Evolutionary conservation across 2,113 vertebrate genomes (phyloP).

Genomic region (Arizona elegans): DNA sequence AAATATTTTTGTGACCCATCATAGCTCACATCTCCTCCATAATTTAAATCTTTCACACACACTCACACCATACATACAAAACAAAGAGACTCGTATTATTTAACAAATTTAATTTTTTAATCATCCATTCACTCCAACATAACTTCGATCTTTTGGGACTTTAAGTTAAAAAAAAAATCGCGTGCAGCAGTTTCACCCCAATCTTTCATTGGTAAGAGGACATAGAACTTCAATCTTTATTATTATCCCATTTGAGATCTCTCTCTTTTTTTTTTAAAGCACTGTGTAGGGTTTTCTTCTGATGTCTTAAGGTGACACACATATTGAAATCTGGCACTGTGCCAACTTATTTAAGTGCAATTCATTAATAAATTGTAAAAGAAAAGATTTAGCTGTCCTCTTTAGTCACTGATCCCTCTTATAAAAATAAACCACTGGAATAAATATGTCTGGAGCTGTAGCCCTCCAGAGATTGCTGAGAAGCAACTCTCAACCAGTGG

Average conservation of each 20-base stretch:
- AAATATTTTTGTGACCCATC: not conserved
- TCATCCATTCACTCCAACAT: not conserved
- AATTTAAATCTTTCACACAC: not conserved
- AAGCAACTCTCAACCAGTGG: not conserved
- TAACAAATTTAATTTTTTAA: not conserved
- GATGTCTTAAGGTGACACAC: not conserved
- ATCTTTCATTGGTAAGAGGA: not conserved
- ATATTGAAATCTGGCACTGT: not conserved
- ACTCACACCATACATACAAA: not conserved
- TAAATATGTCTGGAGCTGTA: not conserved
- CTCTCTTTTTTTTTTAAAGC: not conserved
- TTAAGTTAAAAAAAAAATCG: not conserved
- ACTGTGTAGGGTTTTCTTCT: not conserved
- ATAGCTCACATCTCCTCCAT: not conserved
- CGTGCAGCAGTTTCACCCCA: not conserved
- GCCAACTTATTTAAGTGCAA: not conserved
- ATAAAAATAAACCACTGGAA: not conserved
- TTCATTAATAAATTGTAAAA: not conserved
- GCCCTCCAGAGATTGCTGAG: not conserved
- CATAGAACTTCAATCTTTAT: not conserved
- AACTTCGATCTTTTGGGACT: not conserved
- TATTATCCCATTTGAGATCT: not conserved
- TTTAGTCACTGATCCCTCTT: not conserved
- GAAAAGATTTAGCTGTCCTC: not conserved
- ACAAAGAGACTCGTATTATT: not conserved